These are phyloP conservation scores for Collichthys lucidus DNA, from an alignment of 2,113 vertebrate species.

Conservation along the genomic window DNA sequence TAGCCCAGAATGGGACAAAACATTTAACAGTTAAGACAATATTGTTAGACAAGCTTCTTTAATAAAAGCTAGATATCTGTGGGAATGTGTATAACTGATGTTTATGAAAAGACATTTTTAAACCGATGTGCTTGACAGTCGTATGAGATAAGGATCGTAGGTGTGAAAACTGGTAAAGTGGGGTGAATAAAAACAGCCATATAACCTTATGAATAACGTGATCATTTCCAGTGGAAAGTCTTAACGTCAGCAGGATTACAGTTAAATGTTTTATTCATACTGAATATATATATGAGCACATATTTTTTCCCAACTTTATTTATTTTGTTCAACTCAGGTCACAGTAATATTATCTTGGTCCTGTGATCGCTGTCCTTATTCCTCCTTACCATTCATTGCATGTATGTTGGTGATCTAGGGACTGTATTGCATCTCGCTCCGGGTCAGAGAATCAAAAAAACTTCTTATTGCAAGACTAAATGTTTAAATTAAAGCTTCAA, in stretches of 20 bases:
- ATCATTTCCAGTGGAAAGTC: neutral
- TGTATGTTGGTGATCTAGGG: neutral
- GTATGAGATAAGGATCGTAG: neutral
- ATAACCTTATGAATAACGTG: neutral
- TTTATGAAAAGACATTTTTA: neutral
- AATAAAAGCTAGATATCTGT: neutral
- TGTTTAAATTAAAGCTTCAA: constrained; percentile 27
- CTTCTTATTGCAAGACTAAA: constrained; percentile 13
- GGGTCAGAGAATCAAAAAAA: constrained; percentile 15
- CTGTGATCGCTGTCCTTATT: neutral
- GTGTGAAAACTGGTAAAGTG: neutral
- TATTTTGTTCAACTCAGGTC: constrained; percentile 3
- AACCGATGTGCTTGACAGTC: neutral
- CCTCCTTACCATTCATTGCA: constrained; percentile 7
- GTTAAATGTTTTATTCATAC: constrained; percentile 39
- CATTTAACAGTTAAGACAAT: no score
- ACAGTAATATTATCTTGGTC: constrained; percentile 8
- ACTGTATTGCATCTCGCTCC: constrained; percentile 4
- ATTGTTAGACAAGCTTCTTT: no score
- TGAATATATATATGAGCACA: constrained; percentile 6
- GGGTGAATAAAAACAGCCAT: neutral
- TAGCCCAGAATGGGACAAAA: no score
- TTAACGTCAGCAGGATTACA: neutral
- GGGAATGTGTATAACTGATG: neutral
- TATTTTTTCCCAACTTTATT: neutral